Base-by-base conservation (phyloP, 2,888 invertebrate genomes). In the Drosophila rubida region DNA sequence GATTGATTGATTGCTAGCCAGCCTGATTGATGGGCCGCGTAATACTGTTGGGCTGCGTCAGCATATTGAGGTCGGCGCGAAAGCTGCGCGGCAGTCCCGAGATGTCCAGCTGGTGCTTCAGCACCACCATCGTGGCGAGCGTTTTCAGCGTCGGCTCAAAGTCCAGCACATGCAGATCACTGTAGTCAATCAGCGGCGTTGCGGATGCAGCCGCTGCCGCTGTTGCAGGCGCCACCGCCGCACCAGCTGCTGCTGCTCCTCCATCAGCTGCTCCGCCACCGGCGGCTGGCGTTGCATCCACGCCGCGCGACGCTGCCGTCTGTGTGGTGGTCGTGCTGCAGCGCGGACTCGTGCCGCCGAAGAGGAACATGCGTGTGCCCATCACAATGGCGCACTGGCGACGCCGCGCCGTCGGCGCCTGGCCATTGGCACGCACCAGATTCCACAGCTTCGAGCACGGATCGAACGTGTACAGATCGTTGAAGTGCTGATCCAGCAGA, bases 321-420 rank as follows among this genome's bases (percentile, higher is more conserved):
- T 37, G 22, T 0, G 23, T 11, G 7, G 13, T 59, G 1, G 57
- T n/a, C 11, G 41, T 1, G 7, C 60, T 11, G 13, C 58, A 54
- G n/a, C 75, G 64, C 88, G 91, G 96, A 96, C 97, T 97, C 59
- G 97, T 97, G 39, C 98, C 98, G 46, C 98, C 98, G 93, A 98
- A 98, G 59, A 98, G 92, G 91, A 95, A 97, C 79, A 97, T 94
- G 88, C 94, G 93, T 75, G 95, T 93, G 11, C 93, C 94, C 80
- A 95, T 94, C 45, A 96, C 93, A 85, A 97, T 93, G 90, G 97
- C 97, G 53, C 96, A 96, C 91, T 98, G 98, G 48, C 96, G 92
- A 76, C 96, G 92, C 46, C 96, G 93, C 61, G 94, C 93, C 84
- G 94, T 93, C 0, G 95, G 95, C n/a, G 93, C 91, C 53, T 91